These are phyloP conservation scores for Campylorhamphus procurvoides DNA, from an alignment of 2,113 vertebrate genomes.

Conservation along the genomic window DNA sequence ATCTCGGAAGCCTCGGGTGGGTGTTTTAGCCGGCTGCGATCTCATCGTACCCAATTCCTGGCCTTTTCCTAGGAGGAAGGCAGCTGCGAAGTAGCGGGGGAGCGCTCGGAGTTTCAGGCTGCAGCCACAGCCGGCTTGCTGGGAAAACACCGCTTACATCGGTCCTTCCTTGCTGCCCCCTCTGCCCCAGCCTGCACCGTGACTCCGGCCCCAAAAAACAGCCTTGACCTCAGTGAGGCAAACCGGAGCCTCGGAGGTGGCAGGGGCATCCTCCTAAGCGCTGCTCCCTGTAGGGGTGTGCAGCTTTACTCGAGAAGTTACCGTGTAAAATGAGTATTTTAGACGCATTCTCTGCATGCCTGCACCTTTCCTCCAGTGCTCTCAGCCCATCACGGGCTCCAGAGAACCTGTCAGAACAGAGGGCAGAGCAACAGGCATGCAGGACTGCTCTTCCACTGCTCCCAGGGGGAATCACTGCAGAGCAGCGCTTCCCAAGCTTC, in stretches of 20 bases:
- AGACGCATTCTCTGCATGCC: not conserved
- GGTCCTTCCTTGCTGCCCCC: not conserved
- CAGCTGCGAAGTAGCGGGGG: not conserved
- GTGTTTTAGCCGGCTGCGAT: not conserved
- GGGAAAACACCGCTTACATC: not conserved
- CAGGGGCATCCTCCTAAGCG: not conserved
- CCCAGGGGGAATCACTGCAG: not conserved
- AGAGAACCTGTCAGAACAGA: not conserved
- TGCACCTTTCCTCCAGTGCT: not conserved
- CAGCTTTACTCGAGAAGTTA: not conserved
- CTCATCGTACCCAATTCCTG: not conserved
- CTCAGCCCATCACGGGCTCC: not conserved
- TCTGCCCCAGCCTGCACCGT: accelerated
- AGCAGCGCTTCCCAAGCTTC: not conserved
- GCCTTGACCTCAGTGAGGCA: not conserved
- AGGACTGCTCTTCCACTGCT: not conserved
- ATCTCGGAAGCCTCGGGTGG: not conserved
- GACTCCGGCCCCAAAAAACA: not conserved
- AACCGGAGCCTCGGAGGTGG: accelerated
- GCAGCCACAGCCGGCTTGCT: not conserved
- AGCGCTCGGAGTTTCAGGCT: not conserved
- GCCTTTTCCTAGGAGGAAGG: not conserved
- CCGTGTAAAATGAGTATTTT: not conserved
- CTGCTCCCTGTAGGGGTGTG: not conserved
- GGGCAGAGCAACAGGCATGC: not conserved